phyloP scores from a whole-genome alignment of 2,888 invertebrate species.

The Malachius bipustulatus region DNA sequence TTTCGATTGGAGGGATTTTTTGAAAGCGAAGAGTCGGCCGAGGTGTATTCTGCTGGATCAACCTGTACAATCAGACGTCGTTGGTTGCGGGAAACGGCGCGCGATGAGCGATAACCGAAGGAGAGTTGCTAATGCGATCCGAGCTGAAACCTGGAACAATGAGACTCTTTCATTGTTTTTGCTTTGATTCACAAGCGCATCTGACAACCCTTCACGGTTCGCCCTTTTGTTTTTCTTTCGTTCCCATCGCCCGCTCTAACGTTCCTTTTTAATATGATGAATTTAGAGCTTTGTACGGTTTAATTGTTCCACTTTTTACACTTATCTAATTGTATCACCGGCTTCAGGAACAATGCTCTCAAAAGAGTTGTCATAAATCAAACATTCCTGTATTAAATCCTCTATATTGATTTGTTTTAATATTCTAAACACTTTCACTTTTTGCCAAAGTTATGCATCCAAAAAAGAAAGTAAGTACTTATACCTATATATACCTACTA shows the following conservation, averaged over 20 bases:
- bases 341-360: conserved; percentile 31
- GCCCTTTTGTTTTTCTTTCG: conserved; percentile 38
- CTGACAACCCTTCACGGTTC: conserved; percentile 37
- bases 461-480: too few species aligned
- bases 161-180: conserved; percentile 39
- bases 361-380: conserved; percentile 38
- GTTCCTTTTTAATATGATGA: conserved; percentile 40
- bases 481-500: too few species aligned
- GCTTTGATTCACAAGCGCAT: conserved; percentile 34
- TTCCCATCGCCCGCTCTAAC: conserved; percentile 35
- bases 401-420: too few species aligned
- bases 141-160: conserved; percentile 29
- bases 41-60: too few species aligned
- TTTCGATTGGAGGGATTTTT: too few species aligned
- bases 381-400: too few species aligned
- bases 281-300: conserved; percentile 39
- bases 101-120: conserved; percentile 34
- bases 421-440: too few species aligned
- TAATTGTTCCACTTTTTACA: conserved; percentile 39
- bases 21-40: too few species aligned
- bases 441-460: too few species aligned
- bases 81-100: too few species aligned
- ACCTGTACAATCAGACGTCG: too few species aligned
- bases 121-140: conserved; percentile 19
- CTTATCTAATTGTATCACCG: conserved; percentile 40